Evolutionary conservation across 2,797 vertebrate genomes (phyloP), one percentile per base, ranked within the genome.

Genomic region (Phoxinus dragarum): DNA sequence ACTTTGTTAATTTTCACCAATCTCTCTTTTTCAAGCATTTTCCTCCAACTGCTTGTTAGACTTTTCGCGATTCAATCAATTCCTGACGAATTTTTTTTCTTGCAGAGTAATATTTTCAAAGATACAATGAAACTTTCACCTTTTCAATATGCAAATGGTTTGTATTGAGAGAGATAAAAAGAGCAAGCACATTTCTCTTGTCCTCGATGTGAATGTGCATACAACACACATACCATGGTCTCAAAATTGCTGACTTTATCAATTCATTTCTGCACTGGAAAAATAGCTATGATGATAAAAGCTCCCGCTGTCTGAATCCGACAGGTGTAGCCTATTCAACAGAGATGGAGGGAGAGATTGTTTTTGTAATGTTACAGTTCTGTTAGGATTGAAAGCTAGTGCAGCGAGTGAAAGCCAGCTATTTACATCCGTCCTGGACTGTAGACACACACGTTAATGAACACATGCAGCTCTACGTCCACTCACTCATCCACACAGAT

Each of bases 331-430:
- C 74, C 73, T 82, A 73, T 82, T 74, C 49, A 64, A 31, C 52
- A 56, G 10, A 82, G 44, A 67, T n/a, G 52, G 34, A 82, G 36
- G 40, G 34, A 40, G 14, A 2, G 23, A 81, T 83, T 84, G 86
- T 76, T 87, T 86, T 87, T 86, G 84, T 88, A 86, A 83, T 84
- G 73, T 84, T 75, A 44, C 67, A 79, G 73, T 72, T 82, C 47
- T 66, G 71, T 76, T 88, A 83, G 34, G 44, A 86, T 68, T 68
- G 72, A 23, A 44, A 64, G 81, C 49, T 27, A 59, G 47, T 31
- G 68, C 74, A 82, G 19, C 80, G 34, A 49, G 81, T 67, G 71
- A 89, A 81, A 64, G 44, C 19, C 56, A 44, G 75, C 49, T 67
- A 49, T 59, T 42, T 75, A 34, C 73, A 67, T 23, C 36, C 21